Conservation (phyloP, 2,113 vertebrate genomes). For the Gobiocypris rarus region DNA sequence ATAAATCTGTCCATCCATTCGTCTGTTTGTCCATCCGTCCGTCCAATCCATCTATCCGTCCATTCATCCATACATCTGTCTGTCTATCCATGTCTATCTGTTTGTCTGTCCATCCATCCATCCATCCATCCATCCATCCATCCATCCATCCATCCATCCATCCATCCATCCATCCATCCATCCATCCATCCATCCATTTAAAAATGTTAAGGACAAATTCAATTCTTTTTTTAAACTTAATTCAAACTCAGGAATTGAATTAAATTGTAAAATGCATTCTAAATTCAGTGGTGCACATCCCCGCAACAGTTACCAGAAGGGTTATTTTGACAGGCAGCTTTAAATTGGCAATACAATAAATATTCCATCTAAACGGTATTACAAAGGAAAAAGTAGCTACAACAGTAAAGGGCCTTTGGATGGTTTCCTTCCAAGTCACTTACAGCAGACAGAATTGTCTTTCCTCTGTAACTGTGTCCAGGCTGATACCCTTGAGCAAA, state of each 20-base stretch:
- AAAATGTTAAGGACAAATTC: no score
- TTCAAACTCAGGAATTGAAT: not conserved
- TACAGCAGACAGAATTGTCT: slow-evolving; percentile 8
- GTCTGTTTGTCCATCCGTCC: rapidly evolving
- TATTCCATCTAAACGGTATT: not conserved
- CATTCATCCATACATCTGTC: no score
- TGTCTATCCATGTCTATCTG: no score
- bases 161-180: no score
- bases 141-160: no score
- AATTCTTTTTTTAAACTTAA: no score
- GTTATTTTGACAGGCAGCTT: not conserved
- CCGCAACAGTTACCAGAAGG: no score
- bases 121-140: no score
- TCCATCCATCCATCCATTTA: no score
- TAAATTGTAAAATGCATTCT: not conserved
- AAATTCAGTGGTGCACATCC: not conserved
- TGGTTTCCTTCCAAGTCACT: slow-evolving; percentile 19
- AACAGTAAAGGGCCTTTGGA: not conserved
- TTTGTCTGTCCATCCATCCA: no score
- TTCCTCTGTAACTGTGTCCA: slow-evolving; percentile 1
- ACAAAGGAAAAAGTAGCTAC: not conserved
- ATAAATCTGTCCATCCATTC: no score
- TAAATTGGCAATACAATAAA: not conserved
- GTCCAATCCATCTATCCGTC: no score
- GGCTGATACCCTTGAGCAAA: slow-evolving; percentile 29